These are phyloP conservation scores for Drosophila tristis DNA, from an alignment of 1,140 invertebrate genomes.

Conservation along the genomic window DNA sequence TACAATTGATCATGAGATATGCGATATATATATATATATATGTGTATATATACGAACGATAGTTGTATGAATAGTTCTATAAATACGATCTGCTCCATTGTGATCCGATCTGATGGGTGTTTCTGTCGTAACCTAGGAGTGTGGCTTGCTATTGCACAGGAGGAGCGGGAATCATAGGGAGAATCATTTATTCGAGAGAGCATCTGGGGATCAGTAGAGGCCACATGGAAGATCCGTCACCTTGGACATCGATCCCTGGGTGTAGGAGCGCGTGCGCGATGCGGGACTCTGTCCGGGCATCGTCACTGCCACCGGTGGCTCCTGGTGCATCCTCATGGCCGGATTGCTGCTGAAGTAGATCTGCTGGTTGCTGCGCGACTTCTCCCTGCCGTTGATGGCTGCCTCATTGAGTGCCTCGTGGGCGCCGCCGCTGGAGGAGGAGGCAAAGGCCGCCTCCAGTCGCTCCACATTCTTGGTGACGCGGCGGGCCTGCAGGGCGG, in stretches of 20 bases:
- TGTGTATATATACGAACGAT: slow-evolving; percentile 4
- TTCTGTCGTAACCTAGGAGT: slow-evolving; percentile 29
- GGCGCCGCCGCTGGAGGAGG: slow-evolving; percentile 86
- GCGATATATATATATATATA: slow-evolving; percentile 13
- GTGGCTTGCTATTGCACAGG: slow-evolving; percentile 63
- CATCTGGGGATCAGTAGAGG: slow-evolving; percentile 85
- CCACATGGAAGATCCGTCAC: slow-evolving; percentile 90
- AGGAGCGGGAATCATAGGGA: slow-evolving; percentile 29
- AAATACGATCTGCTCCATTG: slow-evolving; percentile 7
- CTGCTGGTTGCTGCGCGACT: slow-evolving; percentile 85
- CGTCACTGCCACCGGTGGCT: neutral
- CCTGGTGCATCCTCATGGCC: slow-evolving; percentile 75
- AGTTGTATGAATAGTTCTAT: slow-evolving; percentile 20
- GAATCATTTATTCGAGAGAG: slow-evolving; percentile 2
- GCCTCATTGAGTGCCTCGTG: slow-evolving; percentile 87
- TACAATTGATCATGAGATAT: slow-evolving; percentile 38
- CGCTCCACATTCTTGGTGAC: slow-evolving; percentile 91
- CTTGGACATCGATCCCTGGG: slow-evolving; percentile 87
- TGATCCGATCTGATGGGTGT: slow-evolving; percentile 20
- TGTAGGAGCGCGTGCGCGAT: slow-evolving; percentile 70
- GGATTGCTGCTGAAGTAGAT: slow-evolving; percentile 84
- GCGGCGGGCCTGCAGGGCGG: slow-evolving; percentile 85
- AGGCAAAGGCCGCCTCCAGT: slow-evolving; percentile 87
- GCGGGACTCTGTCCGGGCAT: slow-evolving; percentile 31
- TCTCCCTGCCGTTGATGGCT: slow-evolving; percentile 83